Percentiles rank a stretch among this genome's conserved stretches.
Evolutionary conservation across 2,797 vertebrate species (phyloP).

Genomic region (Odontamblyopus rebecca): DNA sequence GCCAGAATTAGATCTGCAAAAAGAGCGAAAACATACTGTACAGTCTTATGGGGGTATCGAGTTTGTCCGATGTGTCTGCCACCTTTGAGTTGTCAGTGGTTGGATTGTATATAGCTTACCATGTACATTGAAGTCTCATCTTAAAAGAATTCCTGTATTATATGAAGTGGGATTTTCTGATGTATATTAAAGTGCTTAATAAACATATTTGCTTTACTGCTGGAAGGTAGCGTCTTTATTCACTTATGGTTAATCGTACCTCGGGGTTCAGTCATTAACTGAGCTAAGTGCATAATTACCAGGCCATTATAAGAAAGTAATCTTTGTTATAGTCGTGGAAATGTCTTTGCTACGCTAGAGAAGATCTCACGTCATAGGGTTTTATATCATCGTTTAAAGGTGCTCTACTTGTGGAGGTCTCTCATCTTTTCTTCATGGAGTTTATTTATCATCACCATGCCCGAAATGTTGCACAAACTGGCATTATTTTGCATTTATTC

Average conservation of each 20-base stretch:
- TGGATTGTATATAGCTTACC: slow-evolving; percentile 93
- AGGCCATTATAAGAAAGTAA: neutral
- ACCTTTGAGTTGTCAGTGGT: slow-evolving; percentile 68
- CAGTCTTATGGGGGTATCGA: slow-evolving; percentile 70
- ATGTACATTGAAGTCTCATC: slow-evolving; percentile 97
- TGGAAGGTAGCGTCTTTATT: slow-evolving; percentile 50
- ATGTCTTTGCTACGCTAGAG: neutral
- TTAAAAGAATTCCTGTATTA: slow-evolving; percentile 96
- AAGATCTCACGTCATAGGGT: neutral
- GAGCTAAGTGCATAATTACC: neutral
- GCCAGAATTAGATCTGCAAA: slow-evolving; percentile 50
- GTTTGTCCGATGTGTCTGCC: slow-evolving; percentile 77
- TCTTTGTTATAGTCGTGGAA: neutral
- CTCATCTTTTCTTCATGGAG: no score
- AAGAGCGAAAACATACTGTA: slow-evolving; percentile 64
- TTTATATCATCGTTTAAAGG: neutral
- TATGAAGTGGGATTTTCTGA: slow-evolving; percentile 90
- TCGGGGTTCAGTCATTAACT: neutral
- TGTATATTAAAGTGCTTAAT: slow-evolving; percentile 99
- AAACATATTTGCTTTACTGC: slow-evolving; percentile 99
- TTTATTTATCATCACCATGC: no score
- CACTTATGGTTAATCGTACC: neutral
- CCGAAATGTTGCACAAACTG: no score
- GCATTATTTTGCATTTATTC: no score
- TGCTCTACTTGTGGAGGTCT: neutral